phyloP scores from a whole-genome alignment of 2,888 invertebrate genomes.

The Bellardia pandia region DNA sequence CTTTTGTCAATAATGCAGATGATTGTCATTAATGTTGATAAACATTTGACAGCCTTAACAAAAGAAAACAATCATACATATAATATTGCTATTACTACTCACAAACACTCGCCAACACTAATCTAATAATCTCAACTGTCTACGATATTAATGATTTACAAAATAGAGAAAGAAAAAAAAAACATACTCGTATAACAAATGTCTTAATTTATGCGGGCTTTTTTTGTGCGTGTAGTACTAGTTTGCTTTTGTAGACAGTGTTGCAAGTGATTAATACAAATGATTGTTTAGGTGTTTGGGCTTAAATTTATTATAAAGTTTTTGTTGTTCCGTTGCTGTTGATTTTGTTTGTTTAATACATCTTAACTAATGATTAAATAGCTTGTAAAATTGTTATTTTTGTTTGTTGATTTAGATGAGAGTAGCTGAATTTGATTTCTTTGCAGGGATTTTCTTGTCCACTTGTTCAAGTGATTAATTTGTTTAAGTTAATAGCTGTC shows the following conservation, averaged over 20 bases:
- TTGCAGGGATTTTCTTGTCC: slow-evolving; percentile 52
- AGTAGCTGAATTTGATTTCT: slow-evolving; percentile 45
- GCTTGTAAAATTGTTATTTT: slow-evolving; percentile 8
- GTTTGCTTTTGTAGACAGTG: slow-evolving; percentile 4
- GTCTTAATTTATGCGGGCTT: slow-evolving; percentile 70
- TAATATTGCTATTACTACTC: slow-evolving; percentile 41
- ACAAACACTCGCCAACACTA: background rate
- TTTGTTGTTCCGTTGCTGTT: slow-evolving; percentile 9
- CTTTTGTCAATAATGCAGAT: slow-evolving; percentile 62
- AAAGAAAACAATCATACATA: slow-evolving; percentile 36
- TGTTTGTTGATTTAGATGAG: slow-evolving; percentile 47
- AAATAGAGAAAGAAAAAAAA: background rate
- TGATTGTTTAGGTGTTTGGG: slow-evolving; percentile 52
- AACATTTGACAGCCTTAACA: slow-evolving; percentile 61
- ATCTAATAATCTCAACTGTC: background rate
- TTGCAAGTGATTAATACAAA: slow-evolving; percentile 70
- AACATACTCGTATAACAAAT: background rate
- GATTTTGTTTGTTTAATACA: slow-evolving; percentile 34
- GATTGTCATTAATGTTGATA: slow-evolving; percentile 67
- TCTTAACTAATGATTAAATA: slow-evolving; percentile 58
- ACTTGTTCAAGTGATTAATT: slow-evolving; percentile 65
- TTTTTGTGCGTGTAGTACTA: slow-evolving; percentile 7
- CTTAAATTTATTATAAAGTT: slow-evolving; percentile 18
- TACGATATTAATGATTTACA: slow-evolving; percentile 48
- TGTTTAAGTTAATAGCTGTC: slow-evolving; percentile 40